Evolutionary conservation across 2,888 invertebrate species (phyloP).

Genomic region (Autographa pulchrina): DNA sequence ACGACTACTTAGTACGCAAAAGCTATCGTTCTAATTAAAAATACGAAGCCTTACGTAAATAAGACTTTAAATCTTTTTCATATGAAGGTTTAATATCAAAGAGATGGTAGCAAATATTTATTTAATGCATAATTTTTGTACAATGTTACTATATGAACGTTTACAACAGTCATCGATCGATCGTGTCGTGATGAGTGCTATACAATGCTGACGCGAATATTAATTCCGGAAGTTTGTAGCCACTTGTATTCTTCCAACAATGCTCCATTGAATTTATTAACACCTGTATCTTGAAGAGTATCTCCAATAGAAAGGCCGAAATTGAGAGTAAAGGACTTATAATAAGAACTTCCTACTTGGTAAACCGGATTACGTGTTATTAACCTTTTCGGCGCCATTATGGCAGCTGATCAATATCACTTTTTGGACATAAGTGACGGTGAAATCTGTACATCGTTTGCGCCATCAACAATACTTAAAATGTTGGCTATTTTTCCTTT

Average conservation of each 20-base stretch:
- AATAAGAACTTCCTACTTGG: constrained; percentile 31
- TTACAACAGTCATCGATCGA: neutral
- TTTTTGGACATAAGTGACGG: neutral
- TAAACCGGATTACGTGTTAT: constrained; percentile 27
- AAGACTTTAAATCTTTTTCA: too few species aligned
- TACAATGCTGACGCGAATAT: neutral
- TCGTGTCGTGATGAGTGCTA: neutral
- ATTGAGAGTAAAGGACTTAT: constrained; percentile 40
- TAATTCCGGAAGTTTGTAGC: neutral
- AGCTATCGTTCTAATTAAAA: too few species aligned
- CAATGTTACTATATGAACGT: neutral
- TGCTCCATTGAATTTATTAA: neutral
- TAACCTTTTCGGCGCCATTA: constrained; percentile 21
- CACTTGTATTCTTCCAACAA: neutral
- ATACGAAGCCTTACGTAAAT: too few species aligned
- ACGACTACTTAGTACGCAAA: too few species aligned
- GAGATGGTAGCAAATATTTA: too few species aligned
- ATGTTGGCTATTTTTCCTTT: neutral
- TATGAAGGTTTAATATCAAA: too few species aligned
- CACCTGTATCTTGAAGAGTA: neutral
- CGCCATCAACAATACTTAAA: neutral
- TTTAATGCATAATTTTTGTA: neutral
- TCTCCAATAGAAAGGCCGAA: constrained; percentile 26
- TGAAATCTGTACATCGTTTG: neutral
- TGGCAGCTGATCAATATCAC: constrained; percentile 20